A percentile compares a stretch with the other conserved stretches of the same genome.
These are phyloP conservation scores for Laterallus jamaicensis DNA, from an alignment of 2,113 vertebrate genomes.

Conservation along the genomic window DNA sequence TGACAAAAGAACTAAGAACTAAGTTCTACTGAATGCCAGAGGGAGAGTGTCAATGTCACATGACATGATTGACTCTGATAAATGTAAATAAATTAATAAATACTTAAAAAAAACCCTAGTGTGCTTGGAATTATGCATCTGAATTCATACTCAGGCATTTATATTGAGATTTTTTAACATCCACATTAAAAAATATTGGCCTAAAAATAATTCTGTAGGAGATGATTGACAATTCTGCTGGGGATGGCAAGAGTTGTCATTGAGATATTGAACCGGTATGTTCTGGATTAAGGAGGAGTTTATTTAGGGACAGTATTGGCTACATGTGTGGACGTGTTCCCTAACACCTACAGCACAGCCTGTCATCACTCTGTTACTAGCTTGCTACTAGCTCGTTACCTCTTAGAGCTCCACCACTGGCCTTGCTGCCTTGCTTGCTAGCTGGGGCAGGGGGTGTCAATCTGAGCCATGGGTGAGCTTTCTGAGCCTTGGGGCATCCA, in stretches of 20 bases:
- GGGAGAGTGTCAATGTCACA: neutral
- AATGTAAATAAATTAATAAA: neutral
- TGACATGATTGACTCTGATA: neutral
- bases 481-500: neutral
- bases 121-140: neutral
- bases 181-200: neutral
- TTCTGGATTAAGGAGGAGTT: neutral
- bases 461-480: neutral
- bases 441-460: neutral
- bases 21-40: neutral
- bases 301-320: neutral
- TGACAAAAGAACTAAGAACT: neutral
- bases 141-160: neutral
- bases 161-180: neutral
- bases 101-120: neutral
- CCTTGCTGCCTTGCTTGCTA: neutral
- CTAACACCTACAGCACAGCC: neutral
- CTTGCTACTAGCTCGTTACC: neutral
- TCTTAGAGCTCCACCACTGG: neutral
- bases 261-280: neutral
- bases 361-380: neutral
- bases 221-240: neutral
- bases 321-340: neutral
- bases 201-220: neutral
- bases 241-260: neutral